A percentile compares a stretch with the other conserved stretches of the same genome.
Conservation (phyloP, 2,888 invertebrate species). For the Pandemis heparana region DNA sequence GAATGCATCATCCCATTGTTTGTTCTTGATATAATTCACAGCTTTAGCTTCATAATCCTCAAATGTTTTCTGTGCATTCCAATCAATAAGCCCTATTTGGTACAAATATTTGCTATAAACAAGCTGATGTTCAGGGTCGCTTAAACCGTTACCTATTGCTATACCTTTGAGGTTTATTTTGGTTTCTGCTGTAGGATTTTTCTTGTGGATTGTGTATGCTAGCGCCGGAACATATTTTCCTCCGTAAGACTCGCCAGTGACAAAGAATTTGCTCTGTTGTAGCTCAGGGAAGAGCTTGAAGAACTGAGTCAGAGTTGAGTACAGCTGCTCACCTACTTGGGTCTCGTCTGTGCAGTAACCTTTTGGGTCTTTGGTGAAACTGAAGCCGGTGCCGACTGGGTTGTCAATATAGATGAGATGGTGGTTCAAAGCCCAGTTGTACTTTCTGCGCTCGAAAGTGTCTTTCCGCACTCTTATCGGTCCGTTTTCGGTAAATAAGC, state of each 20-base stretch:
- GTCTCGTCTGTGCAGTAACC: conserved; percentile 93
- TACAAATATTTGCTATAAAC: conserved; percentile 92
- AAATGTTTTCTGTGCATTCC: conserved; percentile 86
- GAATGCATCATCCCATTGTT: conserved; percentile 89
- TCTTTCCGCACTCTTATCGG: conserved; percentile 81
- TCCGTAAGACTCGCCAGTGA: conserved; percentile 96
- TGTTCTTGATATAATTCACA: conserved; percentile 85
- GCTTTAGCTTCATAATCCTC: conserved; percentile 86
- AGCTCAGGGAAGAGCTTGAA: conserved; percentile 93
- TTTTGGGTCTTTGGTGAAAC: conserved; percentile 91
- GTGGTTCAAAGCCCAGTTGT: conserved; percentile 92
- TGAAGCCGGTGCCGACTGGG: conserved; percentile 97
- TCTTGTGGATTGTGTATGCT: conserved; percentile 89
- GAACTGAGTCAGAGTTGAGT: conserved; percentile 92
- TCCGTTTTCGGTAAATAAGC: conserved; percentile 94
- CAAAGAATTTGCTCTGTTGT: conserved; percentile 91
- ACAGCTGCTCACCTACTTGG: conserved; percentile 92
- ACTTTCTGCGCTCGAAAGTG: conserved; percentile 87
- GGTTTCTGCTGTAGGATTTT: conserved; percentile 86
- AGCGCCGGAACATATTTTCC: conserved; percentile 92
- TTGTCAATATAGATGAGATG: conserved; percentile 96
- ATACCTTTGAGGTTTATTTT: conserved; percentile 90
- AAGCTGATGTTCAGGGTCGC: conserved; percentile 92
- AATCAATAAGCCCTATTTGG: conserved; percentile 90
- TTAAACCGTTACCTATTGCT: conserved; percentile 92